A percentile compares a stretch with the other conserved stretches of the same genome.
Conservation (phyloP, 2,888 invertebrate genomes). For the Drosophila peninsularis region DNA sequence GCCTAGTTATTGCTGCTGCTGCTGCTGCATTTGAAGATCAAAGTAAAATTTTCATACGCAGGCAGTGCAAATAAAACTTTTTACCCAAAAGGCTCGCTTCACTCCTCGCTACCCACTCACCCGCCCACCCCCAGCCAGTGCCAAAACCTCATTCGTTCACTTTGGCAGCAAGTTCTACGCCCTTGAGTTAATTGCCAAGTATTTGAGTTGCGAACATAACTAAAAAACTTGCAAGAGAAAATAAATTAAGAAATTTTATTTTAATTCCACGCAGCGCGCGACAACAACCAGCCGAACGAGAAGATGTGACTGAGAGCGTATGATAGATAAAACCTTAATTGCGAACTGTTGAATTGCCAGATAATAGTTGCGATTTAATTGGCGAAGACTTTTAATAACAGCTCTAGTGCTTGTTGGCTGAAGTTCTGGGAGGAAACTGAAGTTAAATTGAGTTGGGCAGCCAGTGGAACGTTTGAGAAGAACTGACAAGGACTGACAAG, state of each 20-base stretch:
- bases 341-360: not conserved
- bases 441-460: not conserved
- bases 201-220: constrained; percentile 38
- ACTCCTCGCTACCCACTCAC: not conserved
- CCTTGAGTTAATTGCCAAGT: constrained; percentile 46
- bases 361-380: not conserved
- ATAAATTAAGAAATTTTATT: constrained; percentile 14
- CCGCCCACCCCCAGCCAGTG: not conserved
- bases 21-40: constrained; percentile 44
- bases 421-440: not conserved
- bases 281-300: not conserved
- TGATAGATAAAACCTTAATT: constrained; percentile 16
- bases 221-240: constrained; percentile 10
- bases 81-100: constrained; percentile 26
- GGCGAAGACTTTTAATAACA: not conserved
- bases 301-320: not conserved
- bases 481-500: too few relatives aligned
- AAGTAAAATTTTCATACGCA: constrained; percentile 51
- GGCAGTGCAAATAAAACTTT: constrained; percentile 58
- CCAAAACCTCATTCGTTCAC: not conserved
- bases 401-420: not conserved
- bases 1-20: constrained; percentile 16
- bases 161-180: constrained; percentile 5
- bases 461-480: not conserved
- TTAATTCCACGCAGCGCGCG: constrained; percentile 2